Percentiles rank a stretch among this genome's conserved stretches.
Conservation (phyloP, 92 coral and sea anemone genomes). For the Phenganax stokvisi region DNA sequence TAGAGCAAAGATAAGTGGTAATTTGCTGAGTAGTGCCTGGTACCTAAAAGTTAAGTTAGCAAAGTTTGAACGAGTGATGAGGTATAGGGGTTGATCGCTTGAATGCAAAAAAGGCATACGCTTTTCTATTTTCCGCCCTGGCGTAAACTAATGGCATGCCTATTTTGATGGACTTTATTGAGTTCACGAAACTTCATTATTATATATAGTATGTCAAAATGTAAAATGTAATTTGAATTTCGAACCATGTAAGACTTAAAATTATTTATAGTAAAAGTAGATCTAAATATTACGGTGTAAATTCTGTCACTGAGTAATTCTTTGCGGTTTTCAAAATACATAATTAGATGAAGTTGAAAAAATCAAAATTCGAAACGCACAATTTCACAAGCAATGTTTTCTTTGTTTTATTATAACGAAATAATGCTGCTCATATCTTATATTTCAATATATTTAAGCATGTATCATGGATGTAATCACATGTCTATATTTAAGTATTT, state of each 20-base stretch:
- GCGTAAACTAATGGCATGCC: background rate
- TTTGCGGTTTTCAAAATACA: background rate
- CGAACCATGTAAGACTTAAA: background rate
- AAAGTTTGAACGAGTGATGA: background rate
- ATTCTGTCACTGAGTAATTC: background rate
- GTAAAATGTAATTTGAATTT: too few species aligned
- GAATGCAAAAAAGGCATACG: background rate
- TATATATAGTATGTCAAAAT: too few species aligned
- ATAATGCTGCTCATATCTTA: background rate
- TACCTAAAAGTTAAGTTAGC: background rate
- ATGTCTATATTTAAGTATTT: background rate
- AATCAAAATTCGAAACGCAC: too few species aligned
- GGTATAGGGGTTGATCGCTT: background rate
- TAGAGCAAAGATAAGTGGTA: slow-evolving; percentile 1
- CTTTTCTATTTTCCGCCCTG: background rate
- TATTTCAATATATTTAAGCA: background rate
- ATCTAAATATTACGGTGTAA: background rate
- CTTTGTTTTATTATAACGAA: too few species aligned
- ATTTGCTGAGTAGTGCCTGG: background rate
- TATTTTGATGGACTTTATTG: background rate
- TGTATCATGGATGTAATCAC: background rate
- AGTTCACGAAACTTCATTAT: too few species aligned
- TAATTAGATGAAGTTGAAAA: too few species aligned
- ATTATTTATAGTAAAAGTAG: background rate
- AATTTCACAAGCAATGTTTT: too few species aligned